Evolutionary conservation across 2,797 vertebrate species (phyloP), one percentile per base, ranked within the genome.

Genomic region (Naso thynnoides): DNA sequence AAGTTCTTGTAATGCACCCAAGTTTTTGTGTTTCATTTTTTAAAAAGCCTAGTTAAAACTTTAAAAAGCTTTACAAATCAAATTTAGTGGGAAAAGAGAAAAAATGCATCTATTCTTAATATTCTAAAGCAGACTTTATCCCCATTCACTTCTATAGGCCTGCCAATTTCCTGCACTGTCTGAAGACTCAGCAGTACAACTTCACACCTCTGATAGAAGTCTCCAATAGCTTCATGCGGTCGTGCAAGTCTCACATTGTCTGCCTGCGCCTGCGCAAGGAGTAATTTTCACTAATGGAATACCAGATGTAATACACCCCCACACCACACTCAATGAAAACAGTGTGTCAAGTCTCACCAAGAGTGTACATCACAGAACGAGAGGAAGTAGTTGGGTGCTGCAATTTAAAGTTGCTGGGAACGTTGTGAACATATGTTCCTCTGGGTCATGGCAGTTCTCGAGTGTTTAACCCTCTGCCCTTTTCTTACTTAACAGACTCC

Each of bases 261-360:
- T 76, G 50, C 42, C 41, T 48, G 50, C n/a, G 49, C 44, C 39
- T 61, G 38, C 58, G 56, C 54, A 8, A 39, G 16, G 42, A 15
- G 38, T 78, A 66, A 61, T 54, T 56, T 69, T 45, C 69, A 49
- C 47, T 72, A 47, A 56, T 48, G n/a, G 26, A 48, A 29, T 1
- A 78, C 70, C 73, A 84, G 67, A 85, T 84, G 79, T 67, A 83
- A 52, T 53, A 74, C 84, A 76, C 58, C 55, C 64, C 72, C 79
- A 75, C 78, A 77, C 74, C 59, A 19, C 70, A 52, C n/a, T 79
- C 49, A 63, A 65, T 74, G 29, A 19, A 81, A 78, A 73, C 78
- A 67, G 57, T 52, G 64, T n/a, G 49, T 26, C 33, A 23, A 31
- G 56, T 73, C 48, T 72, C 49, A 49, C 60, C 4, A 3, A 64